Percentiles rank a stretch among this genome's conserved stretches.
Evolutionary conservation across 2,113 vertebrate species (phyloP).

Genomic region (Lycaon pictus): DNA sequence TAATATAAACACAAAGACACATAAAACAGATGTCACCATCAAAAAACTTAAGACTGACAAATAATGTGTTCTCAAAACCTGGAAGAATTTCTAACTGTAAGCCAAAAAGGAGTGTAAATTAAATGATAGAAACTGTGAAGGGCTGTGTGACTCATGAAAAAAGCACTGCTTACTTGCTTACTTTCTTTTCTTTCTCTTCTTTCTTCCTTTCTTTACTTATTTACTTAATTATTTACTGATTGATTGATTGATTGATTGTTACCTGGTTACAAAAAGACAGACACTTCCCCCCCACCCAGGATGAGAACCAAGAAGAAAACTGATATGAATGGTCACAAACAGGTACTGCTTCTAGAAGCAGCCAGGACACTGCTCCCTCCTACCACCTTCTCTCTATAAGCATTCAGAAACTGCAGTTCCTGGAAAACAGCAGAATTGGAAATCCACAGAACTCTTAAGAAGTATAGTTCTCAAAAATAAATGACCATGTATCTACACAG

Average conservation of each 20-base stretch:
- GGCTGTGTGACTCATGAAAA: not conserved
- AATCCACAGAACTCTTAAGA: not conserved
- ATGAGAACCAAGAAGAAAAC: not conserved
- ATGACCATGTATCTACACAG: not conserved
- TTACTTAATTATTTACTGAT: too few relatives aligned
- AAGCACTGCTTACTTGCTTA: not conserved
- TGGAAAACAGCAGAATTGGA: not conserved
- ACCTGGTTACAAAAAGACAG: not conserved
- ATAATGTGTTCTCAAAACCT: not conserved
- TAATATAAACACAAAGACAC: not conserved
- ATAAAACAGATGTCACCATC: not conserved
- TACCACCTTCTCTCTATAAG: not conserved
- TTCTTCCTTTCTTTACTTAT: not conserved
- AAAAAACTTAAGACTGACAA: slow-evolving; percentile 19
- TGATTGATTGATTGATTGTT: not conserved
- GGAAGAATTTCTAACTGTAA: not conserved
- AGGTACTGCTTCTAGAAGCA: not conserved
- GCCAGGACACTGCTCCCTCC: not conserved
- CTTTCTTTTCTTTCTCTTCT: not conserved
- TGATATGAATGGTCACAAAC: not conserved
- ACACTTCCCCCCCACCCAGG: not conserved
- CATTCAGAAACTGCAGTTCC: not conserved
- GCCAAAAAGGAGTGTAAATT: not conserved
- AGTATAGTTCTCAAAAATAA: not conserved
- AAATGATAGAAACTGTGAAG: not conserved